A percentile compares a stretch with the other conserved stretches of the same genome.
These are phyloP conservation scores for Arrhopalites spinosus DNA, from an alignment of 2,888 invertebrate species.

Conservation along the genomic window DNA sequence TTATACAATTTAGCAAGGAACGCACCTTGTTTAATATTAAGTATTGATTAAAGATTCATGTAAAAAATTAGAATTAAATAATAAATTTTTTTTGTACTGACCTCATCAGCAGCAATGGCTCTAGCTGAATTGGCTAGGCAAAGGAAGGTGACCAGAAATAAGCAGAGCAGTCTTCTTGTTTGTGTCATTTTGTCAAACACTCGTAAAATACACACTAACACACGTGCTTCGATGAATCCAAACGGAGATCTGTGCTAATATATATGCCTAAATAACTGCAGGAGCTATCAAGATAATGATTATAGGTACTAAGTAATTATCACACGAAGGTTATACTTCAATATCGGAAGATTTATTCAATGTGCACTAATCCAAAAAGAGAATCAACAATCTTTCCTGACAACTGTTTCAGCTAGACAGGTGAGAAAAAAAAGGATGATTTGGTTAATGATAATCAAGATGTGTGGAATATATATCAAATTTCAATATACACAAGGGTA, in stretches of 20 bases:
- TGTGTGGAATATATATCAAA: background rate
- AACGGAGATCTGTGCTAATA: no score
- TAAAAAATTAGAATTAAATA: background rate
- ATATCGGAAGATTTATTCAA: no score
- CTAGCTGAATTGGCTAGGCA: conserved; percentile 50
- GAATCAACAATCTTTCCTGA: conserved; percentile 17
- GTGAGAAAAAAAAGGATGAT: no score
- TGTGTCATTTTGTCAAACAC: conserved; percentile 44
- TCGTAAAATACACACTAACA: background rate
- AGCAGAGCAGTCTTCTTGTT: conserved; percentile 53
- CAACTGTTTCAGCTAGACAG: no score
- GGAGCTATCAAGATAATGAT: no score
- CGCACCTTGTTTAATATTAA: background rate
- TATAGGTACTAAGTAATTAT: no score
- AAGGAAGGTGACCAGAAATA: conserved; percentile 53
- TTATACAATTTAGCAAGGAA: no score
- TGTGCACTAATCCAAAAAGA: no score
- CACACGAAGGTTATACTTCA: no score
- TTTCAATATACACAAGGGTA: background rate
- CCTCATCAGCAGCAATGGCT: conserved; percentile 33
- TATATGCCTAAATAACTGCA: no score
- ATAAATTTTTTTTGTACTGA: conserved; percentile 21
- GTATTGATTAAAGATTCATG: background rate
- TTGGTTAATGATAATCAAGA: background rate
- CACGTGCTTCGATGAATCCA: no score